Evolutionary conservation across 2,888 invertebrate species (phyloP).

Genomic region (Cantharis rustica): DNA sequence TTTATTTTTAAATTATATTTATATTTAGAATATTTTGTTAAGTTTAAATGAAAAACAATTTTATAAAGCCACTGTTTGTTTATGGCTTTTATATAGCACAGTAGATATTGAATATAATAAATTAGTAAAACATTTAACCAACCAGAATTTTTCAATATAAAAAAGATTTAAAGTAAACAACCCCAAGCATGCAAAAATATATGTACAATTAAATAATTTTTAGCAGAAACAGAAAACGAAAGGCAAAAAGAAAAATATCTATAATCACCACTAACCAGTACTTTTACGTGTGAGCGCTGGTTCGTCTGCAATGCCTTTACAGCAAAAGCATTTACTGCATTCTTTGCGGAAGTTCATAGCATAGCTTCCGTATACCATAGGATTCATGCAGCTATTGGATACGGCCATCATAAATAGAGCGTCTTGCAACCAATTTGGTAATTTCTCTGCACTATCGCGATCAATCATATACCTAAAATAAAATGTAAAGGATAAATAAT

Average conservation of each 20-base stretch:
- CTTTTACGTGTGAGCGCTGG: conserved; percentile 13
- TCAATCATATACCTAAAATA: conserved; percentile 71
- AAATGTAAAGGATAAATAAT: too few species aligned
- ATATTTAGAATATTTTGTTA: too few species aligned
- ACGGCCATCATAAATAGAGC: conserved; percentile 79
- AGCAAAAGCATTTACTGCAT: conserved; percentile 46
- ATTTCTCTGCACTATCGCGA: conserved; percentile 66
- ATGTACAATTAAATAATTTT: not conserved
- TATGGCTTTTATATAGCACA: too few species aligned
- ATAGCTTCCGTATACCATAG: conserved; percentile 76
- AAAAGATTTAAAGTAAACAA: not conserved
- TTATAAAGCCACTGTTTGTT: too few species aligned
- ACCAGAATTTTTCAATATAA: not conserved
- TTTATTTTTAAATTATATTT: too few species aligned
- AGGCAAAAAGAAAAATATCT: not conserved
- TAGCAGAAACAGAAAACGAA: not conserved
- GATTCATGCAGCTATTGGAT: conserved; percentile 81
- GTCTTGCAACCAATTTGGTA: conserved; percentile 70
- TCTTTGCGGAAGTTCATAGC: conserved; percentile 62
- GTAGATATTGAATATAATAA: too few species aligned
- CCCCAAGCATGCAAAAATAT: not conserved
- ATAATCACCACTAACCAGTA: conserved; percentile 8
- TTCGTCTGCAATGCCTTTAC: conserved; percentile 25
- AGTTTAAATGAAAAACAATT: too few species aligned
- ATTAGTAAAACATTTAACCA: too few species aligned